Evolutionary conservation across 2,113 vertebrate species (phyloP), one percentile per base, ranked within the genome.

Genomic region (Podocnemis expansa): DNA sequence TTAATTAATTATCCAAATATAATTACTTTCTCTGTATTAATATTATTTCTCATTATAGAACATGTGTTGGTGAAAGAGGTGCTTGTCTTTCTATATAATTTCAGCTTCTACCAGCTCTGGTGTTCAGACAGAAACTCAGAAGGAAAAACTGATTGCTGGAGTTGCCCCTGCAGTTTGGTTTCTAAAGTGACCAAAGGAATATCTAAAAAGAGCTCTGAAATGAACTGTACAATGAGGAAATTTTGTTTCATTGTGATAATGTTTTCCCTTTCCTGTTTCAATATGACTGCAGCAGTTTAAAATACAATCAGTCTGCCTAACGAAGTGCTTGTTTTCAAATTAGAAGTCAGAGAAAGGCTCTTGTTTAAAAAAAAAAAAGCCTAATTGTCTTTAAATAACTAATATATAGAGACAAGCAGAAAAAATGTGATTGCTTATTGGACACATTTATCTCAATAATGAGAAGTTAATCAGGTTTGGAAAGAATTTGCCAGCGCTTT

Each of bases 321-420:
- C 3, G 55, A 94, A 63, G 17, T 43, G 76, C 73, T 80, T 41
- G 70, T 87, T 51, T 85, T 93, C 41, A 87, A 21, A 54, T 92
- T 93, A 84, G 84, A 80, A 92, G 38, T 67, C 87, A 91, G 80
- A 93, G 43, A 3, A 14, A 89, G 29, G 24, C 41, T 92, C 1
- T 5, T 89, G 24, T 89, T 88, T 82, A 84, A 75, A 87, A 75
- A 83, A 78, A 60, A 85, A 94, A 70, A 84, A 45, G 88, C 79
- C 45, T 88, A 92, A 91, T 90, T 85, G 94, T 89, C 89, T 92
- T 96, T 91, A 52, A 87, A 19, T 94, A 94, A 95, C 73, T 38
- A 87, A 47, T 80, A 82, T 80, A 82, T 2, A 3, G 81, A 91
- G 34, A 67, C 25, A 91, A 55, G 41, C 5, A 24, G 70, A 58